Evolutionary conservation across 2,797 vertebrate species (phyloP).

Genomic region (Argentina silus): DNA sequence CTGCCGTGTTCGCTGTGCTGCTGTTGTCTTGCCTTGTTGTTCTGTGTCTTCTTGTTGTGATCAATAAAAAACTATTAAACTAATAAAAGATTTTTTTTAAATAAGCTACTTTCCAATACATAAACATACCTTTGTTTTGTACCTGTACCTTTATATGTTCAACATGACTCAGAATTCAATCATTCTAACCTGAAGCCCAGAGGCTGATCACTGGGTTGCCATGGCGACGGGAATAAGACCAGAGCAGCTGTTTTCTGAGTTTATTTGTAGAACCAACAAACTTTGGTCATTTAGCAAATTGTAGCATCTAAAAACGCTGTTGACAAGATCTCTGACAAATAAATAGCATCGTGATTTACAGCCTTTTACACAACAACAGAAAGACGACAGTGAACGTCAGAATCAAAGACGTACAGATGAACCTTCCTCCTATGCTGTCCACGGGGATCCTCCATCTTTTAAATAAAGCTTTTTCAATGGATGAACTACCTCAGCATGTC

Average conservation of each 20-base stretch:
- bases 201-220: too few relatives aligned
- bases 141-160: too few relatives aligned
- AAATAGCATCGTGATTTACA: constrained; percentile 58
- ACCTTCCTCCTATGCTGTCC: constrained; percentile 48
- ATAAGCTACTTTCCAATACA: too few relatives aligned
- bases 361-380: constrained; percentile 38
- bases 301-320: constrained; percentile 51
- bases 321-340: constrained; percentile 49
- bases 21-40: too few relatives aligned
- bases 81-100: too few relatives aligned
- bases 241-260: constrained; percentile 23
- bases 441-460: constrained; percentile 38
- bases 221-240: not conserved
- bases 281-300: constrained; percentile 63
- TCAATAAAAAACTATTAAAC: too few relatives aligned
- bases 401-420: constrained; percentile 49
- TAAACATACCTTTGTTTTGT: too few relatives aligned
- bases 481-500: constrained; percentile 61
- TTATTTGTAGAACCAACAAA: constrained; percentile 62
- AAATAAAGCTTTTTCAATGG: constrained; percentile 65
- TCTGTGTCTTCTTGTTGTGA: too few relatives aligned
- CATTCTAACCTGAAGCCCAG: too few relatives aligned
- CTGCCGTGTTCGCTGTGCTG: too few relatives aligned
- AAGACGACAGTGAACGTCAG: constrained; percentile 45
- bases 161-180: too few relatives aligned